Evolutionary conservation across 2,888 invertebrate genomes (phyloP).

Genomic region (Corbicula japonica): DNA sequence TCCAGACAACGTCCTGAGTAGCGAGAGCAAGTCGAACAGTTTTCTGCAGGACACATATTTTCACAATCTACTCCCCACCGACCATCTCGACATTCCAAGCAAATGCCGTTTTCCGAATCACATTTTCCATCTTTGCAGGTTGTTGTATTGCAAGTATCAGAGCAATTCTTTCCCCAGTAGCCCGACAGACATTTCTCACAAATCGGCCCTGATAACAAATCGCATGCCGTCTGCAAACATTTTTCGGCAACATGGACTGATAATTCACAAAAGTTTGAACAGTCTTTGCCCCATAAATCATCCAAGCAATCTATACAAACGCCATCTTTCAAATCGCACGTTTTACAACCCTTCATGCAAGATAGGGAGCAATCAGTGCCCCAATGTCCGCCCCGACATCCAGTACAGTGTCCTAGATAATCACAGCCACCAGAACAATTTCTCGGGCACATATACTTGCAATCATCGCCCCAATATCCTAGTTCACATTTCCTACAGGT

Average conservation of each 20-base stretch:
- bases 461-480: slow-evolving; percentile 37
- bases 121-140: slow-evolving; percentile 10
- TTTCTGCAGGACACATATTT: slow-evolving; percentile 2
- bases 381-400: slow-evolving; percentile 18
- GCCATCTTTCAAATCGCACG: slow-evolving; percentile 22
- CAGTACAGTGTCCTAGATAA: slow-evolving; percentile 2
- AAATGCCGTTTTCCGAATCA: slow-evolving; percentile 23
- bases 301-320: slow-evolving; percentile 18
- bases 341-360: slow-evolving; percentile 2
- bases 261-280: not conserved
- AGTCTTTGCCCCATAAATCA: slow-evolving; percentile 35
- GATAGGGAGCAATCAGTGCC: not conserved
- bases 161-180: slow-evolving; percentile 14
- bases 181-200: slow-evolving; percentile 11
- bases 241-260: not conserved
- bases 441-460: slow-evolving; percentile 18
- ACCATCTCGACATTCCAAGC: slow-evolving; percentile 24
- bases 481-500: slow-evolving; percentile 21
- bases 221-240: slow-evolving; percentile 14
- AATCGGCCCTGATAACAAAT: not conserved
- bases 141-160: not conserved
- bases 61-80: slow-evolving; percentile 44
- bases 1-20: slow-evolving; percentile 27
- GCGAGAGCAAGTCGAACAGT: slow-evolving; percentile 20
- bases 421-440: slow-evolving; percentile 22